Conservation (phyloP, 2,797 vertebrate genomes). For the Sus cebifrons region DNA sequence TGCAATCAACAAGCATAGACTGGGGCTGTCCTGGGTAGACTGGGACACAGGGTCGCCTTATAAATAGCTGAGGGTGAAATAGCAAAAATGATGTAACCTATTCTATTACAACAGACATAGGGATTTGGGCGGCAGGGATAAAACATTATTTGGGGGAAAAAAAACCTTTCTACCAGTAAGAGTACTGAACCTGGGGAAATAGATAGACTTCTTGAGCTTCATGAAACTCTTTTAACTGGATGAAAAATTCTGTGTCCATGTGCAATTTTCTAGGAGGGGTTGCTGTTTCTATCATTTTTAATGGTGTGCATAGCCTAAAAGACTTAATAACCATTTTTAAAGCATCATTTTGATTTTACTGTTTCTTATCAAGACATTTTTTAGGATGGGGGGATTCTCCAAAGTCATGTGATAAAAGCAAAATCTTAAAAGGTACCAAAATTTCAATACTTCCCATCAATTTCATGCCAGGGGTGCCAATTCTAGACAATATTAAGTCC, state of each 20-base stretch:
- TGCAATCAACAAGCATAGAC: background rate
- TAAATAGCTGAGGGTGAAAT: background rate
- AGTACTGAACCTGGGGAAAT: background rate
- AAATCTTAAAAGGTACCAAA: constrained; percentile 17
- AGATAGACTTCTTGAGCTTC: background rate
- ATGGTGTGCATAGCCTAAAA: background rate
- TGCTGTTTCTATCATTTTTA: background rate
- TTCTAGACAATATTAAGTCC: background rate
- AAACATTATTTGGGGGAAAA: background rate
- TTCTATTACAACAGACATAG: background rate
- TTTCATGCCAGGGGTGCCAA: background rate
- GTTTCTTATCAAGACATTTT: constrained; percentile 38
- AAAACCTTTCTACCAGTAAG: background rate
- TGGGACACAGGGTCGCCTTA: background rate
- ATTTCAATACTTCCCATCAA: background rate
- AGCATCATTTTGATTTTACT: background rate
- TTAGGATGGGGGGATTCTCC: background rate
- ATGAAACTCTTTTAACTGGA: background rate
- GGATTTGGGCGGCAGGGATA: background rate
- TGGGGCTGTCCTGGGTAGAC: background rate
- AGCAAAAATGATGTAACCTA: background rate
- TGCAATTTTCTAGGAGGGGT: background rate
- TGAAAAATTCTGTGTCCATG: background rate
- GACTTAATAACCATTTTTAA: constrained; percentile 38
- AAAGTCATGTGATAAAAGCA: background rate